Evolutionary conservation across 2,797 vertebrate species (phyloP).

Genomic region (Halcyon leucocephala): DNA sequence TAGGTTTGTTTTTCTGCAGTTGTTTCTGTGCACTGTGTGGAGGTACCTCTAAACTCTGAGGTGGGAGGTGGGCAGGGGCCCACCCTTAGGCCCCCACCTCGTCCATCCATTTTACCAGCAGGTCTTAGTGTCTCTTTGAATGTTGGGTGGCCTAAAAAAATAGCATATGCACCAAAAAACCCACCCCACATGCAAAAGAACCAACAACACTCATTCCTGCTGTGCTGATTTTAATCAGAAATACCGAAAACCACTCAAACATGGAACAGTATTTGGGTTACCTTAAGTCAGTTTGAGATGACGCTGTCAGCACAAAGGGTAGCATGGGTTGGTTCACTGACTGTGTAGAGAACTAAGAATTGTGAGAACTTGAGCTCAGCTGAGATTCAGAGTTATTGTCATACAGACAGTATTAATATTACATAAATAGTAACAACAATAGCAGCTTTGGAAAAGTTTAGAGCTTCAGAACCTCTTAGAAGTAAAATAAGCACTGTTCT

Average conservation of each 20-base stretch:
- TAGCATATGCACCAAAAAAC: background rate
- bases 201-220: background rate
- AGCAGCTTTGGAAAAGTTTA: background rate
- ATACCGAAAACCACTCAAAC: background rate
- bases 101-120: rapidly evolving
- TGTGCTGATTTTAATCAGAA: background rate
- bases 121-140: background rate
- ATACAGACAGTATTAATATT: background rate
- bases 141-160: background rate
- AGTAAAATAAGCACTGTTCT: background rate
- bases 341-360: background rate
- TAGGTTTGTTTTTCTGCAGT: background rate
- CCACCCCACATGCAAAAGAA: no score
- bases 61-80: background rate
- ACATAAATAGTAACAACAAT: background rate
- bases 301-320: rapidly evolving
- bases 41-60: background rate
- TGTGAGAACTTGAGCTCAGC: background rate
- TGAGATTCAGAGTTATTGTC: background rate
- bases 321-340: rapidly evolving
- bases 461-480: background rate
- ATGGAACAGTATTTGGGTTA: background rate
- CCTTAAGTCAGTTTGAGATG: background rate
- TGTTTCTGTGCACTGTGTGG: background rate
- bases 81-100: no score